Percentiles rank a stretch among this genome's conserved stretches.
Conservation (phyloP, 1,140 invertebrate genomes). For the Drosophila quadrilineata region DNA sequence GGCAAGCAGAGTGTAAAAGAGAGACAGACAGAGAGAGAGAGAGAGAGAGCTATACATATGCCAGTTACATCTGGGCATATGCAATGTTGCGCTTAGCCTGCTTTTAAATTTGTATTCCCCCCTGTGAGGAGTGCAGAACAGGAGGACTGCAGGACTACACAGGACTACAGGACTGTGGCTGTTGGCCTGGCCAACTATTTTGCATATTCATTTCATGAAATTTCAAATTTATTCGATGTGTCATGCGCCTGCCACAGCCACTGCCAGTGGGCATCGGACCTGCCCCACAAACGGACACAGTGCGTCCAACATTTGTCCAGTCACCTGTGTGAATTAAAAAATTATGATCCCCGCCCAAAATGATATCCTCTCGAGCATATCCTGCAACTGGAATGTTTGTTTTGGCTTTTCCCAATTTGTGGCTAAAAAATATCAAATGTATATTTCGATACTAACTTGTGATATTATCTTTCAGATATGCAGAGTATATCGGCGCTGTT, state of each 20-base stretch:
- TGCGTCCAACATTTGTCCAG: conserved; percentile 24
- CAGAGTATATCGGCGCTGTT: conserved; percentile 52
- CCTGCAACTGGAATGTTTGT: conserved; percentile 6
- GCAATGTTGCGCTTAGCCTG: conserved; percentile 21
- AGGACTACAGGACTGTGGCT: not conserved
- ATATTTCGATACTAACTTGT: not conserved
- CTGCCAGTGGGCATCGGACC: conserved; percentile 14
- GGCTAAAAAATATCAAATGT: not conserved
- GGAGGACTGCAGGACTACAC: too few relatives aligned
- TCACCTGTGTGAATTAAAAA: conserved; percentile 56
- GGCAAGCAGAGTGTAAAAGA: too few relatives aligned
- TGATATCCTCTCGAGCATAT: too few relatives aligned
- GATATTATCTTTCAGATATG: conserved; percentile 39
- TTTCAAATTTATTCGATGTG: conserved; percentile 73
- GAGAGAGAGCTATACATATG: conserved; percentile 25
- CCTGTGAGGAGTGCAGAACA: too few relatives aligned
- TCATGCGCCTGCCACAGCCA: conserved; percentile 25
- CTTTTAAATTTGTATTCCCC: not conserved
- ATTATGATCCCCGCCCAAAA: conserved; percentile 4
- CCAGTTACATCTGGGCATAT: conserved; percentile 37
- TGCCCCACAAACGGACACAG: not conserved
- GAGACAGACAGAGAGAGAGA: conserved; percentile 8
- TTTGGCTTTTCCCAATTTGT: not conserved
- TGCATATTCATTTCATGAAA: conserved; percentile 78
- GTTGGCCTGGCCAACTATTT: conserved; percentile 50